A percentile compares a stretch with the other conserved stretches of the same genome.
Evolutionary conservation across 2,888 invertebrate genomes (phyloP).

Genomic region (Agrochola litura): DNA sequence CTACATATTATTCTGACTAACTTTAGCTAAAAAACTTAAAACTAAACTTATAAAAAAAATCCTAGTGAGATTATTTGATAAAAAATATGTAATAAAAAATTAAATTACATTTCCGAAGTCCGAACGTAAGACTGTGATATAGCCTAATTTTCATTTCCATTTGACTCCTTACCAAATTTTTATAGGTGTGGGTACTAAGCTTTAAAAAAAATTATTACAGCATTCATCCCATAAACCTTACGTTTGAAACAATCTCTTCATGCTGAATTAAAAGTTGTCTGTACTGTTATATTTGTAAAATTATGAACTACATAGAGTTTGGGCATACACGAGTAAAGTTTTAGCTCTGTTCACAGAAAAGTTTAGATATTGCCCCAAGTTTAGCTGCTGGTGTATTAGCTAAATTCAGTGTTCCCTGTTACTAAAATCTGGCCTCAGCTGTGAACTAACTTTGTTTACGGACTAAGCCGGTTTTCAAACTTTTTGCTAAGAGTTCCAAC

Average conservation of each 20-base stretch:
- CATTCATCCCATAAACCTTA: neutral
- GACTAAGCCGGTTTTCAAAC: slow-evolving; percentile 22
- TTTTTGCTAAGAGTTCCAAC: slow-evolving; percentile 6
- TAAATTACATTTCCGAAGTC: neutral
- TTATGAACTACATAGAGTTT: slow-evolving; percentile 35
- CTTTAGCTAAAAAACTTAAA: neutral
- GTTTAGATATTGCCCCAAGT: slow-evolving; percentile 57
- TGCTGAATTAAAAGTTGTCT: neutral
- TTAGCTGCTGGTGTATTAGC: slow-evolving; percentile 33
- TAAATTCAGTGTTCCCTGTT: slow-evolving; percentile 38
- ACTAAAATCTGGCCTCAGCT: slow-evolving; percentile 49
- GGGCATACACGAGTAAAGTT: slow-evolving; percentile 51
- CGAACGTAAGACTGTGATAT: neutral
- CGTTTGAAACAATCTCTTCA: slow-evolving; percentile 1
- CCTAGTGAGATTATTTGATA: neutral
- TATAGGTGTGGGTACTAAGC: neutral
- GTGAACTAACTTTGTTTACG: slow-evolving; percentile 32
- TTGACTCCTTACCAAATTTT: neutral
- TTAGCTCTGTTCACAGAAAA: slow-evolving; percentile 40
- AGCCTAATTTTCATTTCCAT: neutral
- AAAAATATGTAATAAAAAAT: neutral
- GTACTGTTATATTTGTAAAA: slow-evolving; percentile 7
- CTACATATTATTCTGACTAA: neutral
- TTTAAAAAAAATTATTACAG: neutral
- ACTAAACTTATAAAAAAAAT: neutral